Evolutionary conservation across 2,888 invertebrate species (phyloP).

Genomic region (Hypsopygia costalis): DNA sequence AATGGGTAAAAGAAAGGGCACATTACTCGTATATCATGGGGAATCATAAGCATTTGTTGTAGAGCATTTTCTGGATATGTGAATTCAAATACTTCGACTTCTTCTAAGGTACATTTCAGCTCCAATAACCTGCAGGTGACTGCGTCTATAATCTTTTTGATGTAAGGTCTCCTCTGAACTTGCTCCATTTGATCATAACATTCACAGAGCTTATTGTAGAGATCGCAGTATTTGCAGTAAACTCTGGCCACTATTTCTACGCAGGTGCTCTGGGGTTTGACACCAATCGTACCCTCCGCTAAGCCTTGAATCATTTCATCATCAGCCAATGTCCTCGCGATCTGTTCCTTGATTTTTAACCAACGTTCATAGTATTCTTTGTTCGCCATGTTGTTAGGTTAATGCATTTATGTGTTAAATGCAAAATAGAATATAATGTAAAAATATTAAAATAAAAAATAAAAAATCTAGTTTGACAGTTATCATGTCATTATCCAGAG

Average conservation of each 20-base stretch:
- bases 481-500: too few relatives aligned
- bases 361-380: constrained; percentile 58
- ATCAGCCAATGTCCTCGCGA: constrained; percentile 40
- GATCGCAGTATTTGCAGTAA: constrained; percentile 72
- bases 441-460: too few relatives aligned
- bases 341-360: constrained; percentile 53
- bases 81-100: constrained; percentile 80
- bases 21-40: constrained; percentile 82
- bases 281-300: constrained; percentile 42
- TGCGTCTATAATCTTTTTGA: constrained; percentile 80
- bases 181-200: constrained; percentile 83
- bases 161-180: constrained; percentile 78
- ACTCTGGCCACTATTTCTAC: constrained; percentile 72
- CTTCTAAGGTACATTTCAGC: constrained; percentile 76
- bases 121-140: constrained; percentile 81
- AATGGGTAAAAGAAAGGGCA: constrained; percentile 82
- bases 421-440: too few relatives aligned
- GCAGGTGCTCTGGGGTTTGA: constrained; percentile 69
- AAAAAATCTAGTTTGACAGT: too few relatives aligned
- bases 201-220: constrained; percentile 79
- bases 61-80: constrained; percentile 88
- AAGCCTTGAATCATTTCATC: constrained; percentile 54
- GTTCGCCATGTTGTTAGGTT: constrained; percentile 43
- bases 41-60: constrained; percentile 84
- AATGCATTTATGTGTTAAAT: too few relatives aligned